phyloP scores from a whole-genome alignment of 53 echinoderm and acorn worm species.

The Holothuria scabra region DNA sequence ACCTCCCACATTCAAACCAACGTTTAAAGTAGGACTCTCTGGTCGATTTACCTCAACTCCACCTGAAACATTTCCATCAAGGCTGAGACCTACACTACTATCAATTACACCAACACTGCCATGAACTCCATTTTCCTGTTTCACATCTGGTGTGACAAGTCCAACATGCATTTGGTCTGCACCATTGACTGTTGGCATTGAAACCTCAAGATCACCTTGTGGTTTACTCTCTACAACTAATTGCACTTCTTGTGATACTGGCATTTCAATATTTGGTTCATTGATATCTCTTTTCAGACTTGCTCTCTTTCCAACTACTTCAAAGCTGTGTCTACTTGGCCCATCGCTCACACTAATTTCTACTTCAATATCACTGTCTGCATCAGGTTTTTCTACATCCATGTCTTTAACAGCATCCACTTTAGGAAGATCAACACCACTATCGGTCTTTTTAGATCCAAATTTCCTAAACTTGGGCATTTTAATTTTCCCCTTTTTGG shows the following conservation, averaged over 20 bases:
- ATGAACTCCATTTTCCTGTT: no score
- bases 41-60: no score
- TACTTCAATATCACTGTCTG: not conserved
- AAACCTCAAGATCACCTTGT: no score
- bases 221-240: conserved; percentile 23
- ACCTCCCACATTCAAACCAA: not conserved
- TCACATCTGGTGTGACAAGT: no score
- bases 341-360: not conserved
- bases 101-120: no score
- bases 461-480: conserved; percentile 18
- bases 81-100: no score
- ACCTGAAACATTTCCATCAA: not conserved
- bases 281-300: conserved; percentile 23
- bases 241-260: conserved; percentile 5
- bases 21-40: not conserved
- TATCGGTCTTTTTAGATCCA: conserved; percentile 14
- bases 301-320: conserved; percentile 34
- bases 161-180: no score
- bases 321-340: not conserved
- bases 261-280: not conserved
- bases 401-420: not conserved
- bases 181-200: no score
- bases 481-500: conserved; percentile 13
- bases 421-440: conserved; percentile 1
- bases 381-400: not conserved